phyloP scores from a whole-genome alignment of 2,113 vertebrate genomes.

The Scophthalmus maximus region DNA sequence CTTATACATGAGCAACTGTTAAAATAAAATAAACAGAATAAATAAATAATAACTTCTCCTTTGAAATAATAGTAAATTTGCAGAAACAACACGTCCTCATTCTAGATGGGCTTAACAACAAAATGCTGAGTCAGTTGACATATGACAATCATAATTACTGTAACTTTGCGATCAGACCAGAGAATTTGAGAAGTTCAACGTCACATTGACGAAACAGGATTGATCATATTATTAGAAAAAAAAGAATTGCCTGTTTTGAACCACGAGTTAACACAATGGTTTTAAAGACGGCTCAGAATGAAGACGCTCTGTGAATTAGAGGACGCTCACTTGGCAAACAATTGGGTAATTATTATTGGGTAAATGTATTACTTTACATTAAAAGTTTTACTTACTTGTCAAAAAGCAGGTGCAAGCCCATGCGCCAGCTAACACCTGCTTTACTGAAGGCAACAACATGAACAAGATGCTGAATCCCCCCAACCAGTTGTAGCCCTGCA shows the following conservation, averaged over 20 bases:
- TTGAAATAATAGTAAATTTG: no score
- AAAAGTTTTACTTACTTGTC: neutral
- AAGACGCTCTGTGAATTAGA: neutral
- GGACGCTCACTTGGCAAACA: neutral
- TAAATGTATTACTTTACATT: no score
- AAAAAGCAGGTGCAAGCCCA: constrained; percentile 63
- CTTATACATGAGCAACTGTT: no score
- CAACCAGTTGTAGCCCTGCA: constrained; percentile 31
- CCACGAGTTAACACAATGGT: neutral
- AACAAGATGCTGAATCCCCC: constrained; percentile 43
- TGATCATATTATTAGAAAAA: no score
- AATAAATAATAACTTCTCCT: no score
- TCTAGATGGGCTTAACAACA: no score
- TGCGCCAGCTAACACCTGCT: constrained; percentile 39
- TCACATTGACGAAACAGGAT: neutral
- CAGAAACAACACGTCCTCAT: no score
- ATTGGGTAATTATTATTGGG: no score
- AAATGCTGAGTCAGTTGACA: neutral
- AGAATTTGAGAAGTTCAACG: neutral
- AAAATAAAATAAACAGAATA: no score
- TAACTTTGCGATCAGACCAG: no score
- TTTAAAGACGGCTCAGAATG: neutral
- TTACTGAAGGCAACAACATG: constrained; percentile 18
- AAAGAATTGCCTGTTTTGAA: no score
- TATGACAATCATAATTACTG: neutral